Conservation (phyloP, 2,797 vertebrate species). For the Mormyrops attenuatus region DNA sequence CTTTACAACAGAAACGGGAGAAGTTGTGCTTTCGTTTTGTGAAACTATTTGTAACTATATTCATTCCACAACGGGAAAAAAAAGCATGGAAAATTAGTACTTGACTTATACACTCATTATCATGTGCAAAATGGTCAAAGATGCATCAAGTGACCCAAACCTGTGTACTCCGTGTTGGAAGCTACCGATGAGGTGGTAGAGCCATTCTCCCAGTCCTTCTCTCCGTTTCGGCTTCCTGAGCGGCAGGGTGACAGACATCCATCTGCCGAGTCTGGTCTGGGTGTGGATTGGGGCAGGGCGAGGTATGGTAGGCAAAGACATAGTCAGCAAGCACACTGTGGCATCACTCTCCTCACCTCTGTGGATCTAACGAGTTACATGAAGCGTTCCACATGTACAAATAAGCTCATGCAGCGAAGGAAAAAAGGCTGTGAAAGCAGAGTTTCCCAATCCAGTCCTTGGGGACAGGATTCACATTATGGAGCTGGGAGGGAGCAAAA, state of each 20-base stretch:
- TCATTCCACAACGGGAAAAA: not conserved
- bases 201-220: conserved; percentile 96
- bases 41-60: not conserved
- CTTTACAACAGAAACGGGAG: not conserved
- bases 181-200: conserved; percentile 93
- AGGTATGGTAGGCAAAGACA: not conserved
- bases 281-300: not conserved
- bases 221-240: conserved; percentile 83
- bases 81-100: not conserved
- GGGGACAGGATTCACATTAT: not conserved
- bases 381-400: not conserved
- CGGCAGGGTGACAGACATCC: conserved; percentile 84
- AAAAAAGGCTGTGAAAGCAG: conserved; percentile 34
- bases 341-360: not conserved
- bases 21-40: not conserved
- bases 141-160: conserved; percentile 44
- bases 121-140: not conserved
- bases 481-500: not conserved
- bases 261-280: conserved; percentile 69
- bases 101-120: not conserved
- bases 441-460: not conserved
- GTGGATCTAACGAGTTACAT: not conserved
- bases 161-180: conserved; percentile 94
- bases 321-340: not conserved
- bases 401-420: conserved; percentile 41